A percentile compares a stretch with the other conserved stretches of the same genome.
These are phyloP conservation scores for Spea hammondii DNA, from an alignment of 2,797 vertebrate species.

Conservation along the genomic window DNA sequence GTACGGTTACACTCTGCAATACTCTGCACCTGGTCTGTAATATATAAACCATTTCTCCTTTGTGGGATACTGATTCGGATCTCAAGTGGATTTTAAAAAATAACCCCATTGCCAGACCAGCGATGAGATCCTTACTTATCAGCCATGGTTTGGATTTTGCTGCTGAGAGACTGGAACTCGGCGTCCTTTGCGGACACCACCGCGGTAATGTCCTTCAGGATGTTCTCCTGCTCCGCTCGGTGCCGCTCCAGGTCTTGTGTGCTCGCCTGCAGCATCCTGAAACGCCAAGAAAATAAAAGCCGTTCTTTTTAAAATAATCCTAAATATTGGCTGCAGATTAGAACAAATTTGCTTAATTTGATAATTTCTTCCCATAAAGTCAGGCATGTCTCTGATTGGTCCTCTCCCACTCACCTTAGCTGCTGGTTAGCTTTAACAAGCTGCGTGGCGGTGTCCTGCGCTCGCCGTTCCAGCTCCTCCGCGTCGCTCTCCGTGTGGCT, in stretches of 20 bases:
- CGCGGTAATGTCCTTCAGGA: slow-evolving; percentile 70
- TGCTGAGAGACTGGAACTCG: slow-evolving; percentile 70
- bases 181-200: slow-evolving; percentile 67
- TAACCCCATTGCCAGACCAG: no score
- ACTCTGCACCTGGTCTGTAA: no score
- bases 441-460: slow-evolving; percentile 68
- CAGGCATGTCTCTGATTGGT: no score
- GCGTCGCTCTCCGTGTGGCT: slow-evolving; percentile 68
- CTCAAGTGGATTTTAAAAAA: no score
- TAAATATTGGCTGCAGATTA: no score
- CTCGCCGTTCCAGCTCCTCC: slow-evolving; percentile 72
- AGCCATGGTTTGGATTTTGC: slow-evolving; percentile 67
- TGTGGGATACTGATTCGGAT: no score
- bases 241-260: slow-evolving; percentile 65
- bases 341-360: no score
- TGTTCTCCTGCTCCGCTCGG: slow-evolving; percentile 67
- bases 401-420: slow-evolving; percentile 66
- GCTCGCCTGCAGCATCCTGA: slow-evolving; percentile 71
- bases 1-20: no score
- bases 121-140: slow-evolving; percentile 64
- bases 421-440: slow-evolving; percentile 72
- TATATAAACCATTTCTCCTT: no score
- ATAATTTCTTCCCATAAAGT: no score
- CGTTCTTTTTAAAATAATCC: no score
- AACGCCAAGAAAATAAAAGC: background rate